Base-by-base conservation (phyloP, 2,113 vertebrate species). In the Mesocricetus auratus region DNA sequence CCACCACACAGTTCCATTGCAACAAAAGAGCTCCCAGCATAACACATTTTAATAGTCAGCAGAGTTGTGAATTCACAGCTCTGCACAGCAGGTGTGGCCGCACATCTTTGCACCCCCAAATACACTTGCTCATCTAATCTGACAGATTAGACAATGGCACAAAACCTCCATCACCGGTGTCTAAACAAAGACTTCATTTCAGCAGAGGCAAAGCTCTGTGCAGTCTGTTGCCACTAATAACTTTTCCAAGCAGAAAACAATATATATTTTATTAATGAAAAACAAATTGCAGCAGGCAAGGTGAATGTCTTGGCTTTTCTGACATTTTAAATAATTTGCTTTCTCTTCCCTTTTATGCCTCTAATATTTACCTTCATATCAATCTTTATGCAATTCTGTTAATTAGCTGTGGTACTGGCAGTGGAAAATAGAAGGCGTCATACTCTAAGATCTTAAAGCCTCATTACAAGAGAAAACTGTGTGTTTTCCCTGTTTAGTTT, bases 21-120 rank as follows among this genome's bases (percentile, higher is more conserved):
- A 98, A 99, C 99, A 99, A 99, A 99, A 98, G 98, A 98, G 98
- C 98, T 98, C 98, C 79, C 75, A 98, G 99, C 94, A 47, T 98
- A 98, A 98, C 98, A 99, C 98, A 98, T 99, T 98, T 99, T 99
- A 98, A 98, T 98, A 98, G 98, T 98, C 97, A 98, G 97, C 98
- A 98, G 98, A 99, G 98, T 98, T 98, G 98, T 98, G 99, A 98
- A 98, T 98, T 99, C 98, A 94, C 99, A 98, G 98, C 98, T 99
- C 98, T 96, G 98, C 99, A 98, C 99, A 99, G 99, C 99, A 99
- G 99, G 99, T 99, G 99, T 99, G 99, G 98, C 98, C 62, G 91
- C 98, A 99, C 99, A 99, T 99, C 99, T 99, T 98, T 98, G 98
- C 99, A 98, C 99, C 98, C 99, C 99, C 98, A 99, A 99, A 99